phyloP scores from a whole-genome alignment of 2,113 vertebrate genomes.

The Calidris pugnax region DNA sequence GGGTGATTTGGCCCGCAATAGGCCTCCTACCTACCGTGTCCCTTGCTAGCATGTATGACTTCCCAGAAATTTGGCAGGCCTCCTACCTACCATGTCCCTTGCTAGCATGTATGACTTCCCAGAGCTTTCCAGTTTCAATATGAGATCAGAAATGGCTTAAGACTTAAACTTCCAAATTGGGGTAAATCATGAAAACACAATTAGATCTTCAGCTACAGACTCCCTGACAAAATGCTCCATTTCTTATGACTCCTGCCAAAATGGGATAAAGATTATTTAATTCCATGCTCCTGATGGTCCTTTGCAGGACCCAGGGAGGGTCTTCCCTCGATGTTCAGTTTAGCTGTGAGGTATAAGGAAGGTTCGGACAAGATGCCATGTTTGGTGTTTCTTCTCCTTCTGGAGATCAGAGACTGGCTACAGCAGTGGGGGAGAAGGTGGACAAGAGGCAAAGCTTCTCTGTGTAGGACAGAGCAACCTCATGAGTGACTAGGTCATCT shows the following conservation, averaged over 20 bases:
- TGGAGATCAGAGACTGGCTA: background rate
- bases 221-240: background rate
- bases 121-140: background rate
- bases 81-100: background rate
- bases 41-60: background rate
- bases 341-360: background rate
- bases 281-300: background rate
- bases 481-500: rapidly evolving
- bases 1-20: background rate
- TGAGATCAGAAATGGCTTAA: background rate
- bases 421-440: background rate
- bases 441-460: background rate
- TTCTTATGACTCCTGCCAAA: background rate
- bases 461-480: background rate
- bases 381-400: background rate
- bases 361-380: background rate
- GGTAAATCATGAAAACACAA: background rate
- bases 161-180: background rate
- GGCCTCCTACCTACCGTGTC: background rate
- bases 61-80: background rate
- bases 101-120: background rate
- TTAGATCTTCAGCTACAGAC: background rate
- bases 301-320: background rate
- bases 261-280: background rate
- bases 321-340: background rate